Conservation (phyloP, 2,888 invertebrate species). For the Orgyia antiqua region DNA sequence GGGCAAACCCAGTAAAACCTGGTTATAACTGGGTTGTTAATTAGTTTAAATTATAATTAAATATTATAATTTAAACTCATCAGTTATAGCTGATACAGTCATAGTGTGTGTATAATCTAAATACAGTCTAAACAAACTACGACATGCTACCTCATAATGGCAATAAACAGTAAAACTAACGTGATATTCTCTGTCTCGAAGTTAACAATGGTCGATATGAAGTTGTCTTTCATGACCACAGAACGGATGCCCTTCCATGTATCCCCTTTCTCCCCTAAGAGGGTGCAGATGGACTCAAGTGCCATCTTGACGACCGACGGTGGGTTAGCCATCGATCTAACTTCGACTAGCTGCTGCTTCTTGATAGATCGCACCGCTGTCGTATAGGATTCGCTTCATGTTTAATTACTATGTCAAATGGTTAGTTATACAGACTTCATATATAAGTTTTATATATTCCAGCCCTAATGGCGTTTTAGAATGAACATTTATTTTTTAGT, state of each 20-base stretch:
- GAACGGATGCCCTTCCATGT: slow-evolving; percentile 97
- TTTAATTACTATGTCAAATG: slow-evolving; percentile 41
- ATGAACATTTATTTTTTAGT: no score
- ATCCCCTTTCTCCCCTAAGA: slow-evolving; percentile 92
- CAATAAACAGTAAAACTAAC: slow-evolving; percentile 82
- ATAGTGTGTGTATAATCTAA: no score
- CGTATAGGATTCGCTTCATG: slow-evolving; percentile 34
- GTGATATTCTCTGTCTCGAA: slow-evolving; percentile 95
- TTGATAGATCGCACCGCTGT: slow-evolving; percentile 96
- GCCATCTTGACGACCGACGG: slow-evolving; percentile 95
- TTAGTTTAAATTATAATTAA: no score
- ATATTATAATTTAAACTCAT: no score
- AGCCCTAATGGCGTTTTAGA: no score
- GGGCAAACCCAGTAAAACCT: no score
- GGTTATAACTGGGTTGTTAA: no score
- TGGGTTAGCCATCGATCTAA: slow-evolving; percentile 96
- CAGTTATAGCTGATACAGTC: no score
- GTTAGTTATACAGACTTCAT: slow-evolving; percentile 8
- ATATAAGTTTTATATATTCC: not conserved
- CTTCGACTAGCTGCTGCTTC: slow-evolving; percentile 96
- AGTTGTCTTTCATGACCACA: slow-evolving; percentile 96
- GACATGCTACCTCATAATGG: slow-evolving; percentile 28
- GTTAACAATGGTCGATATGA: slow-evolving; percentile 95
- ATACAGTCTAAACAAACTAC: slow-evolving; percentile 12
- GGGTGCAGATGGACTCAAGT: slow-evolving; percentile 94